Evolutionary conservation across 2,888 invertebrate species (phyloP).

Genomic region (Thecocarcelia acutangulata): DNA sequence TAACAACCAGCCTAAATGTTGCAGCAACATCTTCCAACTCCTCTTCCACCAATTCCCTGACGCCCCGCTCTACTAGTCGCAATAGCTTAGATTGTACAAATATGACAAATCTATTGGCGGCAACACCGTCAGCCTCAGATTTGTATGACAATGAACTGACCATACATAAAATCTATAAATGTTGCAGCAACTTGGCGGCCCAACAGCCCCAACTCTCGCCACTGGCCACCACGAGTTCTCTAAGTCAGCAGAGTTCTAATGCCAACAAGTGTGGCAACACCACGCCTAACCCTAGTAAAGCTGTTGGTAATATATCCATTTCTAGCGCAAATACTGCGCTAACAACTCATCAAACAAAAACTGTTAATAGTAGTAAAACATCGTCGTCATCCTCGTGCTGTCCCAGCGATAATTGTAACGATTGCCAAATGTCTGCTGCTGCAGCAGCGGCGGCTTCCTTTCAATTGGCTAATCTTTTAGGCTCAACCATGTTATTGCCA

Average conservation of each 20-base stretch:
- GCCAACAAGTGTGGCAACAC: conserved; percentile 17
- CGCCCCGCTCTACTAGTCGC: conserved; percentile 63
- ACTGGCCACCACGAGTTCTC: neutral
- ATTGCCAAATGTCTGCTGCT: conserved; percentile 77
- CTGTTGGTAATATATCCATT: neutral
- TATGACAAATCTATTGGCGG: conserved; percentile 36
- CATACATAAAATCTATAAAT: conserved; percentile 80
- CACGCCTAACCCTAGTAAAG: neutral
- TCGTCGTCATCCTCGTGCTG: conserved; percentile 46
- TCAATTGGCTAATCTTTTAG: conserved; percentile 79
- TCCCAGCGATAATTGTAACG: conserved; percentile 73
- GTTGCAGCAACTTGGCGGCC: conserved; percentile 71
- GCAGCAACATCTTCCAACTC: conserved; percentile 56
- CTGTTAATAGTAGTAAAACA: neutral
- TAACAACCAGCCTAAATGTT: conserved; percentile 49
- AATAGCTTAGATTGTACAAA: conserved; percentile 63
- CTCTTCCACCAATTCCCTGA: conserved; percentile 20
- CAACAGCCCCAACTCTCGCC: conserved; percentile 51
- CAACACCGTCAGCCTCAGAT: conserved; percentile 66
- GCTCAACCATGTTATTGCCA: conserved; percentile 77
- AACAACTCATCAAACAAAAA: conserved; percentile 24
- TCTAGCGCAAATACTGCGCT: neutral
- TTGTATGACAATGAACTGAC: conserved; percentile 80
- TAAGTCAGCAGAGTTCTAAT: conserved; percentile 44
- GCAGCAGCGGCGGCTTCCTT: conserved; percentile 76